Evolutionary conservation across 2,113 vertebrate species (phyloP), one percentile per base, ranked within the genome.

Genomic region (Grus americana): DNA sequence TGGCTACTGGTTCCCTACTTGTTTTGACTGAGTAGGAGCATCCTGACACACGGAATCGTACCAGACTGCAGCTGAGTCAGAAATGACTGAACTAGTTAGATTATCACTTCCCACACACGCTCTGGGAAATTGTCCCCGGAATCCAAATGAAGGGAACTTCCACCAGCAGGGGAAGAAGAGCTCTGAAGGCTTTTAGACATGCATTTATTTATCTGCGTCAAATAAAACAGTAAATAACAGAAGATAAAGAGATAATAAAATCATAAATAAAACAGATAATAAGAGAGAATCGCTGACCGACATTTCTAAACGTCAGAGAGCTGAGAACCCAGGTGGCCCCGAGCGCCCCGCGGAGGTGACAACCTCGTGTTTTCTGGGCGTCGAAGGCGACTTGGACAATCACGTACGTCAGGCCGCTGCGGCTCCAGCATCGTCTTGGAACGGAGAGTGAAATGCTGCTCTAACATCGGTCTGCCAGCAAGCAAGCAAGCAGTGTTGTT

Each of bases 1-100:
- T 44, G 94, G 79, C 92, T 54, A 2, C 66, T 6, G 59, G 27
- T 5, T 65, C 40, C 50, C 32, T 2, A 0, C 27, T 13, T 47
- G 78, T 21, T 67, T 5, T 32, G 90, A 27, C 90, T 71, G 95
- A 71, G 93, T 17, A 49, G 96, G 91, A 93, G 91, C 92, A 93
- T 80, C 96, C 92, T 72, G 47, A 6, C 30, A 11, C 27, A 0
- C 5, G 5, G 75, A 63, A 1, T 3, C 4, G 22, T 29, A 70
- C 57, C 92, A 54, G 62, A 0, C 87, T 65, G 94, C 34, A 4
- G 85, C 92, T 88, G 95, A 66, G 88, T 86, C 94, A 79, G 82
- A 4, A 17, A 3, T 2, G 57, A 61, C 14, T 2, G 50, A 61
- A 2, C 87, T 14, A 1, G 72, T 70, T 61, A 70, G 59, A 9